A percentile compares a stretch with the other conserved stretches of the same genome.
These are phyloP conservation scores for Amphiprion percula DNA, from an alignment of 2,113 vertebrate species.

Conservation along the genomic window DNA sequence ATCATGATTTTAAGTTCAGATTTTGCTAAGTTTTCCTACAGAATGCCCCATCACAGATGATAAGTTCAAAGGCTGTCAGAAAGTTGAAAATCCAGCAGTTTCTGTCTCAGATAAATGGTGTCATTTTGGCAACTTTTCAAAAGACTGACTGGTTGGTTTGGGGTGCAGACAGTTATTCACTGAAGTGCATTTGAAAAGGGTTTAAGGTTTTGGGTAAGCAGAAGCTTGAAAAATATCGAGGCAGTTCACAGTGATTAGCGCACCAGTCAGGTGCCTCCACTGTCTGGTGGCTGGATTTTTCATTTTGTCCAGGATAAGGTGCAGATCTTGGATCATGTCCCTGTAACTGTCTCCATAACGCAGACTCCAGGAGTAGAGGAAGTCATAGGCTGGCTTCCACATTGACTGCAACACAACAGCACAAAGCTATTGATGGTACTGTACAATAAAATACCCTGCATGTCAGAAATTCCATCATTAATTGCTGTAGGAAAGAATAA, in stretches of 20 bases:
- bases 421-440: not conserved
- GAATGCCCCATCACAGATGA: too few species aligned
- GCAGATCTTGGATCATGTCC: slow-evolving; percentile 95
- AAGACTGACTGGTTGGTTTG: too few species aligned
- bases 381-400: slow-evolving; percentile 99
- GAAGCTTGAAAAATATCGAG: slow-evolving; percentile 88
- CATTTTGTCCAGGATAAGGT: slow-evolving; percentile 94
- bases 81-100: too few species aligned
- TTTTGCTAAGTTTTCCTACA: too few species aligned
- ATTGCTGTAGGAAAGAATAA: not conserved
- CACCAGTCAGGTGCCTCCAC: slow-evolving; percentile 94
- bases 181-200: not conserved
- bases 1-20: too few species aligned
- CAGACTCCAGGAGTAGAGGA: slow-evolving; percentile 93
- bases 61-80: too few species aligned
- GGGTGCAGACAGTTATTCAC: not conserved
- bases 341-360: slow-evolving; percentile 90
- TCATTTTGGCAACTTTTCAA: too few species aligned
- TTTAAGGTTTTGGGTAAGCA: slow-evolving; percentile 84
- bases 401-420: slow-evolving; percentile 87
- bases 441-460: too few species aligned
- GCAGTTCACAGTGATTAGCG: slow-evolving; percentile 92
- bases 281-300: slow-evolving; percentile 94
- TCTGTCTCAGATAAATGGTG: too few species aligned
- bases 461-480: not conserved